Evolutionary conservation across 2,797 vertebrate species (phyloP).

Genomic region (Lagocephalus sceleratus): DNA sequence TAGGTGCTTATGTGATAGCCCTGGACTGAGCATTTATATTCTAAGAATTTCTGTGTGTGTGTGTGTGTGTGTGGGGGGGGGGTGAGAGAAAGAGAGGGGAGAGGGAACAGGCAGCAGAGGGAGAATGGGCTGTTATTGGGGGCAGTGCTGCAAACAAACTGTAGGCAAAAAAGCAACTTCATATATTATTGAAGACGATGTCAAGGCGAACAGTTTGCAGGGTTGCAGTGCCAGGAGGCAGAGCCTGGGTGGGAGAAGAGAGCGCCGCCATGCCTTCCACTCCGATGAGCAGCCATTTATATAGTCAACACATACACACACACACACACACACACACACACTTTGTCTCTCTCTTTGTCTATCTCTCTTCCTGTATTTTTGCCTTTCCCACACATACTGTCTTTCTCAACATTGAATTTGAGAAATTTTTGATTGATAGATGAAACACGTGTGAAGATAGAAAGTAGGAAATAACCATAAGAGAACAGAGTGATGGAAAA

Average conservation of each 20-base stretch:
- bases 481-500: conserved; percentile 16
- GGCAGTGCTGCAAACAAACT: conserved; percentile 73
- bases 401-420: conserved; percentile 11
- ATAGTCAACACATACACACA: conserved; percentile 63
- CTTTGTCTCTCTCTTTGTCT: conserved; percentile 32
- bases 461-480: conserved; percentile 27
- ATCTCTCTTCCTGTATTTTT: conserved; percentile 27
- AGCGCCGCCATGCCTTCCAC: conserved; percentile 82
- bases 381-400: conserved; percentile 13
- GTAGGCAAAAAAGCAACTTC: conserved; percentile 82
- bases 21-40: conserved; percentile 15
- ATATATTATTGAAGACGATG: conserved; percentile 86
- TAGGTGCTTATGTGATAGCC: too few relatives aligned
- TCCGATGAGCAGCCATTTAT: conserved; percentile 86
- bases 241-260: conserved; percentile 71
- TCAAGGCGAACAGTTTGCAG: conserved; percentile 80
- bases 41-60: conserved; percentile 13
- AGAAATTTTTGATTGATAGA: conserved; percentile 17
- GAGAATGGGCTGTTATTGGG: conserved; percentile 25
- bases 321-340: conserved; percentile 12
- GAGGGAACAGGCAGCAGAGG: conserved; percentile 17
- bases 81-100: conserved; percentile 2
- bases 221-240: conserved; percentile 78
- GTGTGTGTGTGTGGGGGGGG: too few relatives aligned
- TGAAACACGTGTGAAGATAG: conserved; percentile 23